Conservation (phyloP, 2,113 vertebrate species). For the Anthoscopus minutus region DNA sequence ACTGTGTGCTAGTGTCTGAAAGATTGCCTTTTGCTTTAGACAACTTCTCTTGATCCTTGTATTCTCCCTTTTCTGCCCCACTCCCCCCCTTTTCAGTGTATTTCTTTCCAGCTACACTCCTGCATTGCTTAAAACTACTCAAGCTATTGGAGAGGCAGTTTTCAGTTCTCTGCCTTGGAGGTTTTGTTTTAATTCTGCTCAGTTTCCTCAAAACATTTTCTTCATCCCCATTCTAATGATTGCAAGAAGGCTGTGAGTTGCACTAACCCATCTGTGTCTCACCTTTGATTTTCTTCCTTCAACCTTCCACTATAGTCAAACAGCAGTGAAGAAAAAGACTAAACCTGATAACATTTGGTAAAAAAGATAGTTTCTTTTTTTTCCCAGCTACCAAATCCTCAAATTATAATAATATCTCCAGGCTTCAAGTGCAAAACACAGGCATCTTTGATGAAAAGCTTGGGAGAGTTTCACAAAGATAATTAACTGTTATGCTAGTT, state of each 20-base stretch:
- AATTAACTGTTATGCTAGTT: neutral
- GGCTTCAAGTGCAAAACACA: neutral
- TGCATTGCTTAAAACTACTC: neutral
- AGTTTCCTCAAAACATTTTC: neutral
- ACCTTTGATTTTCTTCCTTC: neutral
- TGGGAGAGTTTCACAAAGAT: neutral
- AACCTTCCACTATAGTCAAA: neutral
- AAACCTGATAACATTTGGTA: neutral
- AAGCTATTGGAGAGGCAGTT: neutral
- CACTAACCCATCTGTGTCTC: too few species aligned
- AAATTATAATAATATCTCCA: neutral
- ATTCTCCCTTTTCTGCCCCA: neutral
- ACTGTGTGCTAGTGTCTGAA: neutral
- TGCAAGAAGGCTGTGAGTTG: neutral
- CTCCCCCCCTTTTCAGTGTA: too few species aligned
- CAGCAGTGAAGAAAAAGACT: neutral
- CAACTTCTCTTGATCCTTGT: neutral
- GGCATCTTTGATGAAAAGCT: neutral
- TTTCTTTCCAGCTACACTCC: neutral
- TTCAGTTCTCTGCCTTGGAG: neutral
- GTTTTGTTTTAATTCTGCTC: neutral
- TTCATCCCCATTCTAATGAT: neutral
- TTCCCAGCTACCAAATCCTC: neutral
- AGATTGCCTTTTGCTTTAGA: neutral
- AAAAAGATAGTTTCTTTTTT: neutral